Conservation (phyloP, 2,888 invertebrate species). For the Dicyrtomina minuta region DNA sequence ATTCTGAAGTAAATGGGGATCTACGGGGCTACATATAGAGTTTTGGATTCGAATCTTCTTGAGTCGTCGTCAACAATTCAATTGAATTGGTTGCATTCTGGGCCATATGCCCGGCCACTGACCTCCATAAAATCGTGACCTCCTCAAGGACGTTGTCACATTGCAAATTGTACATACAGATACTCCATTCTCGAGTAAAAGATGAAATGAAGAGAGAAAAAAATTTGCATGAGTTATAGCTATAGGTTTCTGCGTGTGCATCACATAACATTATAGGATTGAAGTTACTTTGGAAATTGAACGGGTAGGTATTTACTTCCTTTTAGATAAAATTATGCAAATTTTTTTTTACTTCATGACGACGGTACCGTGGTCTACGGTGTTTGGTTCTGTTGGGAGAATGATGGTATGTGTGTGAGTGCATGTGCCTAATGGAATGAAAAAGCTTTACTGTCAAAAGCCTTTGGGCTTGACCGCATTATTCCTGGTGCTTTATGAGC, state of each 20-base stretch:
- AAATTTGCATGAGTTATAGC: too few relatives aligned
- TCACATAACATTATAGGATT: too few relatives aligned
- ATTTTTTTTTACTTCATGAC: not conserved
- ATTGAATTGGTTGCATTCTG: constrained; percentile 35
- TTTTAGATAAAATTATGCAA: constrained; percentile 32
- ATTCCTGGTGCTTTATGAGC: constrained; percentile 45
- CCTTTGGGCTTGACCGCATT: constrained; percentile 45
- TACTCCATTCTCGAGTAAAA: not conserved
- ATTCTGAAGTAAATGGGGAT: too few relatives aligned
- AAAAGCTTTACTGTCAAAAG: constrained; percentile 5
- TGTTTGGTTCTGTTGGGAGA: not conserved
- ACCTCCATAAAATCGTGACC: constrained; percentile 50
- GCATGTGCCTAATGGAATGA: not conserved
- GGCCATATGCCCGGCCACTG: constrained; percentile 50
- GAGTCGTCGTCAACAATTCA: not conserved
- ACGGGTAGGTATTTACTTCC: constrained; percentile 16
- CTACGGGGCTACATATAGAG: too few relatives aligned
- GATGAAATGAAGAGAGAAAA: too few relatives aligned
- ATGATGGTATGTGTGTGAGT: not conserved
- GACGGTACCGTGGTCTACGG: not conserved
- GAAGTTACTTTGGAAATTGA: not conserved
- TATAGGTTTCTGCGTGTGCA: too few relatives aligned
- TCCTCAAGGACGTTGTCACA: constrained; percentile 54
- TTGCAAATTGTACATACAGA: constrained; percentile 11
- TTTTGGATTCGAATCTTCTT: too few relatives aligned